Base-by-base conservation (phyloP, 2,797 vertebrate genomes). In the Zenarchopterus dispar region DNA sequence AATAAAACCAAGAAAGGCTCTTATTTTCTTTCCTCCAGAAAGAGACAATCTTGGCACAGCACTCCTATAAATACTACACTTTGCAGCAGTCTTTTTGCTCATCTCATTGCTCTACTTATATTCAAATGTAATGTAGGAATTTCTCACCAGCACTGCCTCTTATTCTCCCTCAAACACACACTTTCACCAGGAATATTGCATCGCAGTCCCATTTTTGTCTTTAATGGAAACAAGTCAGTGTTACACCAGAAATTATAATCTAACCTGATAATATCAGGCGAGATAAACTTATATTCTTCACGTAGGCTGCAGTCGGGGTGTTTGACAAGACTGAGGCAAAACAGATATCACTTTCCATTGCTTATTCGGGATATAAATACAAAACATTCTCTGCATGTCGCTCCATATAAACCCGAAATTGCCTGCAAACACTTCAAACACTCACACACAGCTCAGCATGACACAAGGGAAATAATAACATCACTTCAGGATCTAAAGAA, bases 401-500 rank as follows among this genome's bases (percentile, higher is more conserved):
- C 54, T 44, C 49, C 56, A 45, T 31, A 23, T 31, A 23, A 67
- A 78, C 15, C 59, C 11, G 9, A 41, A 55, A 39, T 15, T 36
- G 33, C 33, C 13, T 39, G 36, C 36, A 15, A 39, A 39, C 36
- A 15, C 36, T 39, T 36, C 33, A 36, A 36, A 36, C 9, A 36
- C 33, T 10, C 36, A 0, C 13, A 39, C 36, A 31, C 15, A 44
- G 22, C 56, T 18, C 56, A 71, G 21, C 42, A 1, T 31, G 56
- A 73, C 66, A 80, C 71, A 10, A 31, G 46, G 79, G 70, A 67
- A 66, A 67, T 80, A 83, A 86, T 84, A 67, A 72, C 59, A 67
- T 84, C 75, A 77, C 74, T 86, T 88, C 55, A 66, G 39, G 53
- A 75, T 78, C 69, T 66, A 78, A 84, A 85, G 62, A 60, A 82